These are phyloP conservation scores for Colletes gigas DNA, from an alignment of 1,140 invertebrate species.

Conservation along the genomic window DNA sequence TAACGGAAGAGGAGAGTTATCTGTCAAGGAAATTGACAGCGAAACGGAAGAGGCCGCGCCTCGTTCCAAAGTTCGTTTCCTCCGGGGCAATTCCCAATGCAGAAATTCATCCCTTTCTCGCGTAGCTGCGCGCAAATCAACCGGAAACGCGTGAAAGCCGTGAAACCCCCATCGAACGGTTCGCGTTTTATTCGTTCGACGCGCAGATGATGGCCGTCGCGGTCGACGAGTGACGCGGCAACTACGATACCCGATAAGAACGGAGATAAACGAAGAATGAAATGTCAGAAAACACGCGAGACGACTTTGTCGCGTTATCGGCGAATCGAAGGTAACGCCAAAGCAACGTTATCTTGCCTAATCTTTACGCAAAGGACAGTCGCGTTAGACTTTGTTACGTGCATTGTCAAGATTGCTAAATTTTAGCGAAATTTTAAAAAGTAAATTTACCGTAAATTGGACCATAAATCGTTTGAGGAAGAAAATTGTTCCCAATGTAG, in stretches of 20 bases:
- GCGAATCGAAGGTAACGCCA: background rate
- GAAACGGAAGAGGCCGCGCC: constrained; percentile 32
- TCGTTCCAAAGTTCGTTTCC: constrained; percentile 21
- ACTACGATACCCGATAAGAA: constrained; percentile 48
- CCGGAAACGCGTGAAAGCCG: background rate
- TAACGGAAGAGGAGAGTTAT: constrained; percentile 32
- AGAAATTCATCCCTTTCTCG: constrained; percentile 24
- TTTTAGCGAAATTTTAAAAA: background rate
- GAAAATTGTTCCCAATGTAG: background rate
- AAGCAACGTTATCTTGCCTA: constrained; percentile 23
- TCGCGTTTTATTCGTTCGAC: constrained; percentile 10
- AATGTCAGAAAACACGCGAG: constrained; percentile 30
- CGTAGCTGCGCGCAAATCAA: background rate
- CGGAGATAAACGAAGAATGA: constrained; percentile 17
- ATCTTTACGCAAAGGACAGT: constrained; percentile 1
- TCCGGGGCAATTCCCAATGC: background rate
- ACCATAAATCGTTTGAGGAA: background rate
- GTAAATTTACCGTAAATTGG: background rate
- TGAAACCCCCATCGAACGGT: background rate
- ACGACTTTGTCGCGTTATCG: constrained; percentile 19
- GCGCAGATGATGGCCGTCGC: background rate
- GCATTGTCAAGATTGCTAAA: no score
- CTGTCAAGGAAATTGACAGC: constrained; percentile 50
- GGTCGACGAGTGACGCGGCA: constrained; percentile 14
- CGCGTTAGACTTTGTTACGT: background rate